Base-by-base conservation (phyloP, 2,113 vertebrate genomes). In the Cyprinodon variegatus region DNA sequence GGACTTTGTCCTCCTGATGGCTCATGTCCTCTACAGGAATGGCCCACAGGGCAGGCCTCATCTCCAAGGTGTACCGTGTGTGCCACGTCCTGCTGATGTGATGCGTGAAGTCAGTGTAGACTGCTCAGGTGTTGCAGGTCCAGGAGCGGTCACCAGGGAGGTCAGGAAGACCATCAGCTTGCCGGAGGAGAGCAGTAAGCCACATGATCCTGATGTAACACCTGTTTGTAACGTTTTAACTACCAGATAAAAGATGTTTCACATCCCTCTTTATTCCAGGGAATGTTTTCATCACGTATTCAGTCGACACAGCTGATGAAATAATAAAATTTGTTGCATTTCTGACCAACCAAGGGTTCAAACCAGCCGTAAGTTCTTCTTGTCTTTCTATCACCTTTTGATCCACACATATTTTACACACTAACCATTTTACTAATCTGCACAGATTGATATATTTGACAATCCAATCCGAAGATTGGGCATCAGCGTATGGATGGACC, bases 401-500 rank as follows among this genome's bases (percentile, higher is more conserved):
- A 20, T 36, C 68, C 36, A 14, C 22, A 68, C n/a, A 61, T 1
- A 1, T 66, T 71, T 11, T 17, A 64, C 20, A 74, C 66, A 46
- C 40, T 14, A 37, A 10, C 13, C 17, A 11, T 62, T 13, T 41
- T 83, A 57, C n/a, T 15, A 57, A 57, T 90, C 37, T 37, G 7
- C 3, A n/a, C 76, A 99, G 98, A 96, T 98, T 62, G 97, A 99
- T 90, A 95, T 98, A 65, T 98, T 99, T 90, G 96, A 98, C 48
- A 95, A 95, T 73, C 92, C 96, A 0, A 83, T 98, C 70, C 93
- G 94, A 87, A 95, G 94, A 70, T 96, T 99, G 93, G 96, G 95
- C 88, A 96, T 97, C 89, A 97, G 95, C 81, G 97, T 96, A 72
- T 99, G 97, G 97, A 99, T 97, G 97, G 98, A 99, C 87, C 91